Percentiles rank a stretch among this genome's conserved stretches.
These are phyloP conservation scores for Odocoileus hemionus DNA, from an alignment of 2,113 vertebrate species.

Conservation along the genomic window DNA sequence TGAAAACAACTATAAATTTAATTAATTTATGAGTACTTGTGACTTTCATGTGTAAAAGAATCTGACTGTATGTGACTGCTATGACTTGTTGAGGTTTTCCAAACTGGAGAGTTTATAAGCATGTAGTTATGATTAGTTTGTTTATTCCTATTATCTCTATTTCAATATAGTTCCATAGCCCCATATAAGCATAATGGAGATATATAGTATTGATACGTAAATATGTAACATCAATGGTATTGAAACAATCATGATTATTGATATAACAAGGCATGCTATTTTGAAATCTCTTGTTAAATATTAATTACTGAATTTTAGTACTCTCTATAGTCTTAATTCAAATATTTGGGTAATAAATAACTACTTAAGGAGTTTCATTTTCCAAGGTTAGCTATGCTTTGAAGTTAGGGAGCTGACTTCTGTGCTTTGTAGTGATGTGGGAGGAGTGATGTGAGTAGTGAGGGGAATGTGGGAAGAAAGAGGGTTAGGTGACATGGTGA, in stretches of 20 bases:
- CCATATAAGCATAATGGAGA: background rate
- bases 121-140: background rate
- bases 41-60: background rate
- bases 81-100: background rate
- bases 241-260: background rate
- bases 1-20: background rate
- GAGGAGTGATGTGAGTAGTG: background rate
- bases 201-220: background rate
- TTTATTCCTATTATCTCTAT: background rate
- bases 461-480: background rate
- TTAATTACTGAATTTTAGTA: background rate
- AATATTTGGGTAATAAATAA: background rate
- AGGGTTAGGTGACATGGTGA: background rate
- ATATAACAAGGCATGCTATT: background rate
- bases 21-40: background rate
- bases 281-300: constrained; percentile 9
- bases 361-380: background rate
- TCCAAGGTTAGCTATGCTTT: background rate
- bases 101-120: background rate
- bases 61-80: background rate
- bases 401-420: background rate
- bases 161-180: background rate
- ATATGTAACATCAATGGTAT: background rate
- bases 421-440: background rate
- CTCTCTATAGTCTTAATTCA: background rate